Base-by-base conservation (phyloP, 2,113 vertebrate species). In the Parus major region DNA sequence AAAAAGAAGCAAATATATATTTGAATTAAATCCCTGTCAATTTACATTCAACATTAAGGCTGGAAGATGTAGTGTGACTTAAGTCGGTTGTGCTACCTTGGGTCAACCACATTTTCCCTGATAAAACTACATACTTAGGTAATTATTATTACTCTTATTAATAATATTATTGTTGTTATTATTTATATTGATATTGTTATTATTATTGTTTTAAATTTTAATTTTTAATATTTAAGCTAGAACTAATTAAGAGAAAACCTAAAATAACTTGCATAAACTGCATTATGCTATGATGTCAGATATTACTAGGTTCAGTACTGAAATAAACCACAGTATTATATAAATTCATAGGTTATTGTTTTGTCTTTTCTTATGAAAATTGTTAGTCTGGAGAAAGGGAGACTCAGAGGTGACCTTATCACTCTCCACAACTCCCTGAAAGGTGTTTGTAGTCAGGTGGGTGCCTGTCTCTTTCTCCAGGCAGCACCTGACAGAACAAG, bases 251-350 rank as follows among this genome's bases (percentile, higher is more conserved):
- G 66, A 46, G 61, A 60, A 68, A 85, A 11, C 0, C 12, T 12
- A 39, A 72, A 60, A 61, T 68, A 50, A 79, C 66, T 56, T 60
- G 70, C 91, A 76, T 72, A 93, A 94, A 75, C 56, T 64, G 39
- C 20, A 42, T 55, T 65, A 27, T 42, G 49, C 41, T 85, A 20
- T 1, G 4, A 71, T 56, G 69, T 66, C 13, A 36, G 47, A 64
- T 63, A 79, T 63, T 79, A 86, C 79, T 44, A 61, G 19, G 31
- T 70, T 68, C n/a, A 59, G n/a, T 57, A 46, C 75, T 76, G 77
- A 91, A 94, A 90, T 66, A 73, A 77, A 94, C 61, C 36, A 82
- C 39, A 78, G 64, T 95, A 85, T 84, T 92, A 61, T 81, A 86
- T 61, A 91, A 95, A 97, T 88, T 78, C 31, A 31, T 79, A 12